Evolutionary conservation across 1,140 invertebrate species (phyloP), one percentile per base, ranked within the genome.

Genomic region (Spodoptera frugiperda): DNA sequence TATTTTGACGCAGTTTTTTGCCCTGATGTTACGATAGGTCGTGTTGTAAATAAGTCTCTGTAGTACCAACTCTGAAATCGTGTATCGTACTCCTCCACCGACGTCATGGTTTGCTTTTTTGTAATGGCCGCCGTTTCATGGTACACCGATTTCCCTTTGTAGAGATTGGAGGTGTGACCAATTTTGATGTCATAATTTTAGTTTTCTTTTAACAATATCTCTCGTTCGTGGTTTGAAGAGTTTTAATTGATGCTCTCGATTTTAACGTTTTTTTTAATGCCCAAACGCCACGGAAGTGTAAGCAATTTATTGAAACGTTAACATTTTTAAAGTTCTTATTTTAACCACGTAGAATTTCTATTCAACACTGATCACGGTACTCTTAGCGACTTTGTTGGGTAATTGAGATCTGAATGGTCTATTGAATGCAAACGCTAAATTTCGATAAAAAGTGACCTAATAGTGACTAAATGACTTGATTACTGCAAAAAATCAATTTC

Each of bases 101-200:
- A 33, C 14, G 48, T 49, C 51, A 49, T 71, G 65, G 21, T 68
- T 68, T 19, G 19, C 30, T 54, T 71, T 70, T 68, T 55, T 55
- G 51, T 71, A 12, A 71, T 71, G 17, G 49, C 49, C 21, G 48
- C 25, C 25, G 53, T 63, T 76, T 68, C 63, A 76, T 76, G 74
- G 74, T 76, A 68, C 30, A 71, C n/a, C 39, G 68, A 71, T 71
- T 71, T 71, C 68, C 68, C 68, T 71, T 71, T 71, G 68, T 54
- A 9, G 33, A 55, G 49, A 53, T 54, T 53, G 33, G 63, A 48
- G 57, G 61, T 76, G 53, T 71, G 65, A 77, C 65, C 11, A 70
- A 71, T 77, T 19, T 70, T 39, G 76, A 77, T 77, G 65, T 70
- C 65, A 77, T 77, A 76, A 76, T 76, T 54, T 76, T 49, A 54